Base-by-base conservation (phyloP, 2,888 invertebrate genomes). In the Lamellibrachia columna region DNA sequence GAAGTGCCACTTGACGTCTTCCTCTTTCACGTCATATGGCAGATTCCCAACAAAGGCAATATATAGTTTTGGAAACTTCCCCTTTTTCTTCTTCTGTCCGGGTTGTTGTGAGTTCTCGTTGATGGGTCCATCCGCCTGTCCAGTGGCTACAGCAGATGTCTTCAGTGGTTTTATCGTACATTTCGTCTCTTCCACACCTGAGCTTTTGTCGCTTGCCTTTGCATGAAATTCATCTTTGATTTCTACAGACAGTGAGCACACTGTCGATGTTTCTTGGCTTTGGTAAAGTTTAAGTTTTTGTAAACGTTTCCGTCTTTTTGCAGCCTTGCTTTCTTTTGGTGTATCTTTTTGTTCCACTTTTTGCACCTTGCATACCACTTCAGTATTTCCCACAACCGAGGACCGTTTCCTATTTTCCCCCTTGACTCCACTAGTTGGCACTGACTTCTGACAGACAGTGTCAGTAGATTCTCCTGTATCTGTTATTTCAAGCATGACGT, bases 11-110 rank as follows among this genome's bases (percentile, higher is more conserved):
- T 75, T 75, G 75, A 75, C n/a, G 75, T 75, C 75, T 11, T 75
- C 75, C 22, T 22, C 75, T 22, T 75, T 75, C 15, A 75, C 75
- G n/a, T 75, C 75, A 22, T 75, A 75, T n/a, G 75, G 75, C 75
- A 75, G 75, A 75, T 75, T 75, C 15, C 75, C 75, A 75, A 75
- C 75, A 75, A 75, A 75, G 75, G 75, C 75, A 75, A 75, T 75
- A 6, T 75, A 75, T 22, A 75, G 22, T n/a, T 75, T 75, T 75
- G 75, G 75, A 22, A 75, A 75, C 75, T 75, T 75, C 75, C 75
- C 75, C 75, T 75, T 75, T 75, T 75, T 75, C 75, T 75, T 75
- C 75, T 75, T 75, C 75, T 22, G 75, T 15, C 11, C 75, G 22
- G 75, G 75, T n/a, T 75, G 75, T 75, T 75, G 75, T 75, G 75